phyloP scores from a whole-genome alignment of 2,797 vertebrate species.

The Melopsittacus undulatus region DNA sequence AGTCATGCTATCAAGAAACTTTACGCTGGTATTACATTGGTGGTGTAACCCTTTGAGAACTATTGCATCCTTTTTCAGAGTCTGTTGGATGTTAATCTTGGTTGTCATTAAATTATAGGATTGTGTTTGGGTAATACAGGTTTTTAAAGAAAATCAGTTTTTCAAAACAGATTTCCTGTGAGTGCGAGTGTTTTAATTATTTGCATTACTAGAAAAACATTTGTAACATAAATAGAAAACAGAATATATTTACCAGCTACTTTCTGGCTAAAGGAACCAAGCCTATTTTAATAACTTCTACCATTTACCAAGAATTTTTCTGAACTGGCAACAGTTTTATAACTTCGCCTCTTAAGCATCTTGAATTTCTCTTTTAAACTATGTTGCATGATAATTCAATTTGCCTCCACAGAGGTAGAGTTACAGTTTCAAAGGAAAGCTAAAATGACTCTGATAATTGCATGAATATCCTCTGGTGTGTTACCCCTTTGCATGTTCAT shows the following conservation, averaged over 20 bases:
- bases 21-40: conserved; percentile 58
- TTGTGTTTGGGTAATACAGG: conserved; percentile 32
- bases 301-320: conserved; percentile 57
- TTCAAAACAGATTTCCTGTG: conserved; percentile 54
- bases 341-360: conserved; percentile 35
- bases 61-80: conserved; percentile 73
- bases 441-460: conserved; percentile 56
- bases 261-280: conserved; percentile 68
- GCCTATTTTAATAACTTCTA: conserved; percentile 24
- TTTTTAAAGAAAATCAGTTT: conserved; percentile 54
- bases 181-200: conserved; percentile 50
- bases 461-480: conserved; percentile 58
- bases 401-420: conserved; percentile 45
- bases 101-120: conserved; percentile 30
- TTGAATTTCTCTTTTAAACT: conserved; percentile 64
- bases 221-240: conserved; percentile 42
- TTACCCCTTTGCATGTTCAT: conserved; percentile 65
- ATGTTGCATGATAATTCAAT: conserved; percentile 66
- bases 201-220: conserved; percentile 36
- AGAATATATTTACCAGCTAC: conserved; percentile 56
- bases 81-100: conserved; percentile 46
- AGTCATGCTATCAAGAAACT: conserved; percentile 65
- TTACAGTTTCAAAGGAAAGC: conserved; percentile 50
- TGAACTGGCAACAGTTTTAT: conserved; percentile 35
- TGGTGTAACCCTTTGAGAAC: conserved; percentile 80